Evolutionary conservation across 2,888 invertebrate genomes (phyloP).

Genomic region (Idaea straminata): DNA sequence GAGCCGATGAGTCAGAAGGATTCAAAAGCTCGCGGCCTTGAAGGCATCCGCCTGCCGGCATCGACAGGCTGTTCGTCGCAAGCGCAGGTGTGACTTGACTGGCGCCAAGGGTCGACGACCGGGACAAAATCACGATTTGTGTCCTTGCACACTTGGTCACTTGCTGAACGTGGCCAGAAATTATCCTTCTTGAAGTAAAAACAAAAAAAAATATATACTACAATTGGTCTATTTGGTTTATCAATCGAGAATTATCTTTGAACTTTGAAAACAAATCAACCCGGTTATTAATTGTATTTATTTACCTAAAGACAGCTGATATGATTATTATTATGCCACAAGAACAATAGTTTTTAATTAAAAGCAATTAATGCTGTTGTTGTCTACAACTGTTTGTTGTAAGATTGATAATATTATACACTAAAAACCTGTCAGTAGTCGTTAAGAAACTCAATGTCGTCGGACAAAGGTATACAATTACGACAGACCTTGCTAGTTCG

Average conservation of each 20-base stretch:
- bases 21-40: slow-evolving; percentile 56
- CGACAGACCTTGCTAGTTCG: slow-evolving; percentile 39
- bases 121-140: slow-evolving; percentile 46
- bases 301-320: not conserved
- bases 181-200: not conserved
- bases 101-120: slow-evolving; percentile 60
- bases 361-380: not conserved
- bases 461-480: slow-evolving; percentile 41
- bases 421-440: slow-evolving; percentile 19
- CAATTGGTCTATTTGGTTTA: not conserved
- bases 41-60: slow-evolving; percentile 53
- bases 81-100: slow-evolving; percentile 60
- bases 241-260: not conserved
- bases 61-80: slow-evolving; percentile 46
- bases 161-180: not conserved
- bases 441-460: slow-evolving; percentile 28
- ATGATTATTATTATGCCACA: not conserved
- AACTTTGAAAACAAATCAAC: not conserved
- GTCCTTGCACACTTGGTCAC: slow-evolving; percentile 24
- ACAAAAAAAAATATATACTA: no score
- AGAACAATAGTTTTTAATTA: not conserved
- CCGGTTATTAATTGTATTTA: not conserved
- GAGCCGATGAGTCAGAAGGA: slow-evolving; percentile 36
- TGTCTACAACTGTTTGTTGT: slow-evolving; percentile 2
- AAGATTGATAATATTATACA: slow-evolving; percentile 13